Percentiles rank a stretch among this genome's conserved stretches.
Evolutionary conservation across 2,888 invertebrate genomes (phyloP).

Genomic region (Caenorhabditis macrosperma): DNA sequence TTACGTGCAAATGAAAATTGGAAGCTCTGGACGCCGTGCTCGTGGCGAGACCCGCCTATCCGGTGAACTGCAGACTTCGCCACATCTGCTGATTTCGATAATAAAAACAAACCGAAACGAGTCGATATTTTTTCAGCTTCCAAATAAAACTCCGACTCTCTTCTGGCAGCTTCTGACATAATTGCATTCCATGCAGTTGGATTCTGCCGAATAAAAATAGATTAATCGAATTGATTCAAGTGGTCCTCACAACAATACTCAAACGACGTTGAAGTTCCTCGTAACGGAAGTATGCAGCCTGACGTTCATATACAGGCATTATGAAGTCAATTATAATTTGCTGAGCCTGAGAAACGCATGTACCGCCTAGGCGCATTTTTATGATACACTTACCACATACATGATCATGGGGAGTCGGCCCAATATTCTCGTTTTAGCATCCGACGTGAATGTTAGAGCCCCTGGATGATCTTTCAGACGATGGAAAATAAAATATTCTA

Average conservation of each 20-base stretch:
- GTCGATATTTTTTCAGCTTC: conserved; percentile 31
- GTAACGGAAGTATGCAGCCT: conserved; percentile 48
- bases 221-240: not conserved
- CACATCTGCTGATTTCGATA: no score
- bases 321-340: conserved; percentile 37
- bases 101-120: conserved; percentile 28
- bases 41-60: no score
- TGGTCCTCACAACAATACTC: conserved; percentile 6
- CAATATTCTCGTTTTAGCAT: conserved; percentile 12
- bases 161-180: not conserved
- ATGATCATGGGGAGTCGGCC: conserved; percentile 31
- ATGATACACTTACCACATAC: conserved; percentile 23
- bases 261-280: conserved; percentile 50
- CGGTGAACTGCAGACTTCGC: no score
- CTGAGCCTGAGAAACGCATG: conserved; percentile 1
- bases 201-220: not conserved
- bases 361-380: no score
- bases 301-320: conserved; percentile 47
- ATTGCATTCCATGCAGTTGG: conserved; percentile 13
- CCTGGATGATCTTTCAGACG: conserved; percentile 23
- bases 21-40: no score
- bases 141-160: conserved; percentile 20
- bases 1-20: no score
- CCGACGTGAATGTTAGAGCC: conserved; percentile 6
- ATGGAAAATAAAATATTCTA: conserved; percentile 37